Conservation (phyloP, 1,140 invertebrate species). For the Periplaneta americana region DNA sequence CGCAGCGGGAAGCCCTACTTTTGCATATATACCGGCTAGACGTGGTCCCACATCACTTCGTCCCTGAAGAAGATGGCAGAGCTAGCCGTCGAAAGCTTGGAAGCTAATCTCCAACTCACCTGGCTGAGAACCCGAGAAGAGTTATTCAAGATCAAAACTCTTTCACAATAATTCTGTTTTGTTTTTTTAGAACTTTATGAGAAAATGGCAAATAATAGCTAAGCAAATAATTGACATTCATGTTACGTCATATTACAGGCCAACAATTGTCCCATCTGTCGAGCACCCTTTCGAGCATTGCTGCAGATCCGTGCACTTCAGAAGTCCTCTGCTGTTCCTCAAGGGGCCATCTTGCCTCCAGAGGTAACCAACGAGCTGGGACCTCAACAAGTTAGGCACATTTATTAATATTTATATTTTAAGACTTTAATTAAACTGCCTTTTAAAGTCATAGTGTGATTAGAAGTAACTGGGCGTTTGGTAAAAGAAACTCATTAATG, state of each 20-base stretch:
- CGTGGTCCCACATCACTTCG: too few relatives aligned
- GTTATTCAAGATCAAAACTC: too few relatives aligned
- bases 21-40: too few relatives aligned
- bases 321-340: conserved; percentile 49
- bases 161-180: background rate
- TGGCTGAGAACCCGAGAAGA: too few relatives aligned
- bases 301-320: conserved; percentile 93
- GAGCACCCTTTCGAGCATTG: conserved; percentile 93
- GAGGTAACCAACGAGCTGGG: conserved; percentile 34
- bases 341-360: conserved; percentile 41
- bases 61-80: too few relatives aligned
- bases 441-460: too few relatives aligned
- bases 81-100: too few relatives aligned
- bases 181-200: background rate
- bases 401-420: background rate
- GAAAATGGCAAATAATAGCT: background rate
- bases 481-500: too few relatives aligned
- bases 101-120: too few relatives aligned
- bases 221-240: background rate
- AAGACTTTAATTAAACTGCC: background rate
- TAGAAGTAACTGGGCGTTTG: too few relatives aligned
- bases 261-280: conserved; percentile 97
- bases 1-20: too few relatives aligned
- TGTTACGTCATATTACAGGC: conserved; percentile 50
- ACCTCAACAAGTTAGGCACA: background rate